These are phyloP conservation scores for Elephantulus edwardii DNA, from an alignment of 2,113 vertebrate species.

Conservation along the genomic window DNA sequence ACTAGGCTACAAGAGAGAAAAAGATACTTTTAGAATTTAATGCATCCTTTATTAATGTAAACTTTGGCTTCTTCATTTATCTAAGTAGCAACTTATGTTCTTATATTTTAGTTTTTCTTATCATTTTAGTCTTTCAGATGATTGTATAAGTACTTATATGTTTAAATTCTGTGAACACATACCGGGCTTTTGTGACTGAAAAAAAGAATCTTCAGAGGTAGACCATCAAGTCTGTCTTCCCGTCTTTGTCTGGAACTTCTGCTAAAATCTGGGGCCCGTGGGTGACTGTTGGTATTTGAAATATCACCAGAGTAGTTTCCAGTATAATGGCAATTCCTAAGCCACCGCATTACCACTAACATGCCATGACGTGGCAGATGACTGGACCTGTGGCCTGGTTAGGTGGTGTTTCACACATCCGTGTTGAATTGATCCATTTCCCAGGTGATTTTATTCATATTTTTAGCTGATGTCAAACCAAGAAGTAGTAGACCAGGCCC, in stretches of 20 bases:
- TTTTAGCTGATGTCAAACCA: neutral
- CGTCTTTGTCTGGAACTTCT: neutral
- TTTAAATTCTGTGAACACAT: too few relatives aligned
- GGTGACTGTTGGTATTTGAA: neutral
- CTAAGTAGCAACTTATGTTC: too few relatives aligned
- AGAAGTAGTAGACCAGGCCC: neutral
- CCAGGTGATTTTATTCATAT: neutral
- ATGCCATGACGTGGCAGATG: neutral
- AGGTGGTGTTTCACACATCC: neutral
- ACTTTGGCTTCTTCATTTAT: too few relatives aligned
- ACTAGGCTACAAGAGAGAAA: too few relatives aligned
- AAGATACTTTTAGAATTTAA: too few relatives aligned
- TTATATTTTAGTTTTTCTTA: too few relatives aligned
- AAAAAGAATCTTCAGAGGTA: too few relatives aligned
- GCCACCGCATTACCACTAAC: neutral
- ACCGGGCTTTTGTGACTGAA: too few relatives aligned
- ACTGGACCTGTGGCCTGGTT: neutral
- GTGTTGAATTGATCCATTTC: neutral
- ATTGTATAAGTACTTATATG: too few relatives aligned
- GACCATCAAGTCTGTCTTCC: too few relatives aligned
- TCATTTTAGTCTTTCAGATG: too few relatives aligned
- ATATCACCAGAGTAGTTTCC: neutral
- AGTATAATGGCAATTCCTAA: neutral
- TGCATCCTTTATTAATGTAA: too few relatives aligned
- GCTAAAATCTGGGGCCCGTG: neutral